These are phyloP conservation scores for Cebus imitator DNA, from an alignment of 2,113 vertebrate species.

Conservation along the genomic window DNA sequence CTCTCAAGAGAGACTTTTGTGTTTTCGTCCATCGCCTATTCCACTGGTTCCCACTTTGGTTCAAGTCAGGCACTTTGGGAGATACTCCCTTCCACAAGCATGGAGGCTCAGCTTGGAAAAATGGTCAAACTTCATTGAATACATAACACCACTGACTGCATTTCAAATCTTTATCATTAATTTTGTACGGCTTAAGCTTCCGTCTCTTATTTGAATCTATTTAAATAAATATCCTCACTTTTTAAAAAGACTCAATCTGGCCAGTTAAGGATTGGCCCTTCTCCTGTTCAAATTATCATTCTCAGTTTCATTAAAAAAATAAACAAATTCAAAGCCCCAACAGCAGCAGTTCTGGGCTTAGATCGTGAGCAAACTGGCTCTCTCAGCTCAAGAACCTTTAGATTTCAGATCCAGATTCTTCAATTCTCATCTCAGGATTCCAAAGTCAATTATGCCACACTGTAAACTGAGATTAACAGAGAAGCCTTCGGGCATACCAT, in stretches of 20 bases:
- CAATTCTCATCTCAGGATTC: neutral
- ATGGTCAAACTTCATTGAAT: neutral
- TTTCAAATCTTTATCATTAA: slow-evolving; percentile 41
- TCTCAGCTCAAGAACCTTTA: neutral
- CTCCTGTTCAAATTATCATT: neutral
- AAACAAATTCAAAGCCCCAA: neutral
- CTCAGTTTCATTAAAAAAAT: neutral
- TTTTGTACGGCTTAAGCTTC: slow-evolving; percentile 13
- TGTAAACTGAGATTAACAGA: neutral
- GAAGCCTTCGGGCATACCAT: neutral
- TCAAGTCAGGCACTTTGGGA: neutral
- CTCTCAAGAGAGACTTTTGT: neutral
- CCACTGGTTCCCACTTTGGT: neutral
- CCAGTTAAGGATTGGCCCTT: neutral
- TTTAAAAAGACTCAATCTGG: slow-evolving; percentile 37
- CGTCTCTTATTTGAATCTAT: neutral
- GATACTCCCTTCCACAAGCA: neutral
- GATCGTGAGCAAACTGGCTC: neutral
- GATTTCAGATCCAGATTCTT: neutral
- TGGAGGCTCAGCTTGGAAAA: neutral
- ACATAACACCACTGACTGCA: neutral
- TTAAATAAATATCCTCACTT: neutral
- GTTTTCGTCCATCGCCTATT: neutral
- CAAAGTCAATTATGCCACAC: neutral
- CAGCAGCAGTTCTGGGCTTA: neutral